Evolutionary conservation across 2,888 invertebrate species (phyloP), one percentile per base, ranked within the genome.

Genomic region (Psococerastis gibbosa): DNA sequence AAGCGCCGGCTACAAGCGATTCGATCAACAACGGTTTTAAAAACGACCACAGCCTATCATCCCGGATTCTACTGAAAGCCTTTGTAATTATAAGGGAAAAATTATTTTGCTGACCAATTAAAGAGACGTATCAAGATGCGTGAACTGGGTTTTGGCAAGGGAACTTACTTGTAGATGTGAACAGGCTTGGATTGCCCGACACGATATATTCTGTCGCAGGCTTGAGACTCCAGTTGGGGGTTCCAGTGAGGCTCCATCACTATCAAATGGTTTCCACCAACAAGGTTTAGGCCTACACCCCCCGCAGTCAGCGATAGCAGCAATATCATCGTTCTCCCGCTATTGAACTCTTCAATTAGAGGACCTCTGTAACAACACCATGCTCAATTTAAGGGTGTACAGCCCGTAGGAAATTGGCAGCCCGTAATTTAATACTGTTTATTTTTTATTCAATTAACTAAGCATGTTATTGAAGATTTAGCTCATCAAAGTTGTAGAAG

Each of bases 211-310:
- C 95, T 69, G 65, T 95, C 95, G 63, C 85, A 87, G 0, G 94
- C 95, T 61, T 95, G 95, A 34, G 78, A 71, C 62, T 97, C 95
- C 35, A 95, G 63, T 55, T 94, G 92, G 0, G 95, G 95, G 69
- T 95, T 97, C 91, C 94, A 97, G 62, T 95, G 94, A 43, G 89
- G 71, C 64, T 97, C 95, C 17, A 91, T 61, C 23, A 97, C 65
- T 22, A 94, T 70, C 38, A 97, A 69, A 60, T 95, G 88, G 66
- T 85, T 92, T 1, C 80, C 95, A 2, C 94, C 95, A 45, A 83
- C 70, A 43, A 95, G 68, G 67, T 97, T 95, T 11, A 97, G 66
- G 0, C 95, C 95, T 13, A 92, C 91, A 20, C 94, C 95, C 38
- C 94, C 95, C 33, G 95, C 92, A 46, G 82, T 81, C 22, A 95